Base-by-base conservation (phyloP, 2,113 vertebrate species). In the Sinocyclocheilus maitianheensis region DNA sequence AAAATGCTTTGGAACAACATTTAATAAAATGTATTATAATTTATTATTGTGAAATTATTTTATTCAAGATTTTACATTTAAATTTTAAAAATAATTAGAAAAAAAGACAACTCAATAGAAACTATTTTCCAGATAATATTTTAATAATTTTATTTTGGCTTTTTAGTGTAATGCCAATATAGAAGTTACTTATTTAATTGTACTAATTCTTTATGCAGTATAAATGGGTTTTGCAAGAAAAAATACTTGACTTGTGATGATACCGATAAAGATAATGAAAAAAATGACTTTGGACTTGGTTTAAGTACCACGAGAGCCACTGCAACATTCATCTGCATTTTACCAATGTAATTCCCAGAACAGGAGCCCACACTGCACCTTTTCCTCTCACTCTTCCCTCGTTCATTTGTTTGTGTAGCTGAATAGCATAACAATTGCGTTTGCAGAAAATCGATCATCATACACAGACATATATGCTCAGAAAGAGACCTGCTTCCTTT, bases 391-490 rank as follows among this genome's bases (percentile, higher is more conserved):
- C 85, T 43, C n/a, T 22, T 40, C 24, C 30, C 18, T 63, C 37
- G 4, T 74, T 78, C 77, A 67, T 71, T 69, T 85, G 75, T 67
- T 34, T 51, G 46, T 77, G 58, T 46, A 34, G 84, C 37, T 79
- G 77, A 67, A 43, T 51, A 71, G 62, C 77, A 85, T 67, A 80
- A 85, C 34, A 69, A 51, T 16, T 43, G 51, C 4, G 34, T 85
- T 85, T 72, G 84, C 65, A 72, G 77, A 55, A 85, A 80, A 85
- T 53, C 62, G 79, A 81, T 81, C 80, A 67, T 60, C 63, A 80
- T 26, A 85, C 48, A 26, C 43, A 55, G 26, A 37, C 67, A 77
- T 84, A 63, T 53, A 48, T 67, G 24, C 48, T 51, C 14, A 71
- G 48, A 58, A 22, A 78, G 7, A 80, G 48, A 14, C 43, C 63